Percentiles rank a stretch among this genome's conserved stretches.
These are phyloP conservation scores for Bembecia ichneumoniformis DNA, from an alignment of 2,888 invertebrate species.

Conservation along the genomic window DNA sequence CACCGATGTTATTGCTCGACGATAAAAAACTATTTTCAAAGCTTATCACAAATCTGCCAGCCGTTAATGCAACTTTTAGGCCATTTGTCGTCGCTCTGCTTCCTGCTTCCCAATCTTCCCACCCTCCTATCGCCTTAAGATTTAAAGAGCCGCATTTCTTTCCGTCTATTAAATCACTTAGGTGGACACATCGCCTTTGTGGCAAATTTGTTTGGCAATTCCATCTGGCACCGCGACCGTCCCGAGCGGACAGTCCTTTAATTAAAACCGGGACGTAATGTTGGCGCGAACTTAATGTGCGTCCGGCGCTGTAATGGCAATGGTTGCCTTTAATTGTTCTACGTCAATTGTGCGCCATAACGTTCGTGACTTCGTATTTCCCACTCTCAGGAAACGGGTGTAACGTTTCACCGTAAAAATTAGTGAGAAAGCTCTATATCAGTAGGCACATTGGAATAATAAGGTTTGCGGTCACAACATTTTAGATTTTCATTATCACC, in stretches of 20 bases:
- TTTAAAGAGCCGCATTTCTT: slow-evolving; percentile 50
- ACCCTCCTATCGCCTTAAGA: not conserved
- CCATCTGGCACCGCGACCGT: slow-evolving; percentile 57
- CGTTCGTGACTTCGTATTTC: slow-evolving; percentile 12
- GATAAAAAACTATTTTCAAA: too few relatives aligned
- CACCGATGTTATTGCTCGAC: too few relatives aligned
- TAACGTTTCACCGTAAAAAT: not conserved
- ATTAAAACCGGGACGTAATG: slow-evolving; percentile 68
- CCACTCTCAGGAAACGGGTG: slow-evolving; percentile 2
- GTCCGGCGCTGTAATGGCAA: slow-evolving; percentile 61
- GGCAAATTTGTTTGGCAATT: slow-evolving; percentile 72
- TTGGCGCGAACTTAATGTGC: slow-evolving; percentile 63
- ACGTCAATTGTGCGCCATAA: slow-evolving; percentile 54
- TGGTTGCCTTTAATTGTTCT: slow-evolving; percentile 59
- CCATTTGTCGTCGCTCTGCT: too few relatives aligned
- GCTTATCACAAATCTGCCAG: too few relatives aligned
- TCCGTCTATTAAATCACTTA: slow-evolving; percentile 72
- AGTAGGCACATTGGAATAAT: not conserved
- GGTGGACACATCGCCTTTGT: slow-evolving; percentile 67
- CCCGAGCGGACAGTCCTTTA: slow-evolving; percentile 65
- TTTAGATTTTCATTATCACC: too few relatives aligned
- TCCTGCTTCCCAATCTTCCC: not conserved
- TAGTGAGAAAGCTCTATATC: not conserved
- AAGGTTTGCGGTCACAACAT: too few relatives aligned
- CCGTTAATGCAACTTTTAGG: too few relatives aligned